phyloP scores from a whole-genome alignment of 92 coral and sea anemone species.

The Chrysogorgia sp. region DNA sequence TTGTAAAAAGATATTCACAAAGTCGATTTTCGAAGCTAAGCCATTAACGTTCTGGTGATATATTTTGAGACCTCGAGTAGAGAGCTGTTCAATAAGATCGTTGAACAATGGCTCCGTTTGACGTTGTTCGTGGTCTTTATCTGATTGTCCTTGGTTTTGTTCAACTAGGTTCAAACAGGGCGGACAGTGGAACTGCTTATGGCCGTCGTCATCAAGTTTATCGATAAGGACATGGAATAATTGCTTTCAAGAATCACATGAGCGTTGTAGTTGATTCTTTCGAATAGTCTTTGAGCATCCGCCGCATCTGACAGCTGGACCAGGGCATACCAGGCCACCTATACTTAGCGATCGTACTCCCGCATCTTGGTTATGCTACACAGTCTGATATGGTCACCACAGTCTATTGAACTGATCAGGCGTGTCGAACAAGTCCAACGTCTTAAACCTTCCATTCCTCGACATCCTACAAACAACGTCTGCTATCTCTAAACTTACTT shows the following conservation, averaged over 20 bases:
- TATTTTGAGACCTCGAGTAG: constrained; percentile 5
- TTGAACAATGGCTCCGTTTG: background rate
- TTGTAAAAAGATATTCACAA: background rate
- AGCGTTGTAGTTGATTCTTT: constrained; percentile 22
- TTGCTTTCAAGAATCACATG: background rate
- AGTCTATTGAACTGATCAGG: no score
- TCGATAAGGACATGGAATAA: background rate
- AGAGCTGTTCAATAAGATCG: background rate
- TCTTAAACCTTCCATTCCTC: no score
- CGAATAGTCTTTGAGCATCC: background rate
- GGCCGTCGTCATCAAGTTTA: background rate
- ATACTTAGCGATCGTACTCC: no score
- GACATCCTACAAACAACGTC: no score
- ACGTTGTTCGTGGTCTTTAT: background rate
- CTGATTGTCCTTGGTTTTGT: background rate
- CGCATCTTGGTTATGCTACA: no score
- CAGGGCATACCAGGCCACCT: constrained; percentile 12
- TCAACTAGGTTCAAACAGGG: background rate
- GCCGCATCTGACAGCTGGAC: constrained; percentile 2
- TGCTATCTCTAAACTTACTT: no score
- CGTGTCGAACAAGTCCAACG: no score
- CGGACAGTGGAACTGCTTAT: background rate
- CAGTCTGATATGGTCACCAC: no score
- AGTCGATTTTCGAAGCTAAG: background rate
- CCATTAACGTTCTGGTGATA: constrained; percentile 3